A percentile compares a stretch with the other conserved stretches of the same genome.
These are phyloP conservation scores for Acanthiza pusilla DNA, from an alignment of 2,797 vertebrate species.

Conservation along the genomic window DNA sequence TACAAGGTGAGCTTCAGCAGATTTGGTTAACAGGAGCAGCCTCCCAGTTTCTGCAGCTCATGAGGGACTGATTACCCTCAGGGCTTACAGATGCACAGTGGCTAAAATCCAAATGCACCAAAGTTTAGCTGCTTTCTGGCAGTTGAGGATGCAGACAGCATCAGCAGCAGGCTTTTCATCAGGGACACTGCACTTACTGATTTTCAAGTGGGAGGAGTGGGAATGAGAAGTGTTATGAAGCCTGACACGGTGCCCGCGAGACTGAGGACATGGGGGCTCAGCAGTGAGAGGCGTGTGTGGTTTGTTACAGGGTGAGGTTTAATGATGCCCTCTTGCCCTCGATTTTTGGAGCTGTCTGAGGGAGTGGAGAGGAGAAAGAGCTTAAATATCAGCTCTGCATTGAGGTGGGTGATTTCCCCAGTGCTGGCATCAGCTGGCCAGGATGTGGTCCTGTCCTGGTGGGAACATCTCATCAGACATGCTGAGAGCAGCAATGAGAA, in stretches of 20 bases:
- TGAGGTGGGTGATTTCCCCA: not conserved
- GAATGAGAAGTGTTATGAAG: not conserved
- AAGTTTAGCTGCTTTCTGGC: not conserved
- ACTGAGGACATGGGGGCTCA: not conserved
- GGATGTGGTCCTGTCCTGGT: not conserved
- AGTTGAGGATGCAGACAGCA: not conserved
- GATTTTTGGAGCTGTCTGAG: not conserved
- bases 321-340: not conserved
- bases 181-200: not conserved
- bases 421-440: not conserved
- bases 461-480: not conserved
- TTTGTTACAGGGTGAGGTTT: not conserved
- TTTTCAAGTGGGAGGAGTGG: not conserved
- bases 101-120: not conserved
- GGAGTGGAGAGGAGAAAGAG: not conserved
- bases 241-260: not conserved
- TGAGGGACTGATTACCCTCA: not conserved
- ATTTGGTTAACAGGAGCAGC: not conserved
- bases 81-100: not conserved
- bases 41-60: not conserved
- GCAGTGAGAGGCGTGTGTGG: not conserved
- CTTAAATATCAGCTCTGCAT: conserved; percentile 15
- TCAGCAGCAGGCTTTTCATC: not conserved
- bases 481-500: not conserved
- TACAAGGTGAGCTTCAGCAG: not conserved